Base-by-base conservation (phyloP, 2,888 invertebrate species). In the Eilema sororculum region DNA sequence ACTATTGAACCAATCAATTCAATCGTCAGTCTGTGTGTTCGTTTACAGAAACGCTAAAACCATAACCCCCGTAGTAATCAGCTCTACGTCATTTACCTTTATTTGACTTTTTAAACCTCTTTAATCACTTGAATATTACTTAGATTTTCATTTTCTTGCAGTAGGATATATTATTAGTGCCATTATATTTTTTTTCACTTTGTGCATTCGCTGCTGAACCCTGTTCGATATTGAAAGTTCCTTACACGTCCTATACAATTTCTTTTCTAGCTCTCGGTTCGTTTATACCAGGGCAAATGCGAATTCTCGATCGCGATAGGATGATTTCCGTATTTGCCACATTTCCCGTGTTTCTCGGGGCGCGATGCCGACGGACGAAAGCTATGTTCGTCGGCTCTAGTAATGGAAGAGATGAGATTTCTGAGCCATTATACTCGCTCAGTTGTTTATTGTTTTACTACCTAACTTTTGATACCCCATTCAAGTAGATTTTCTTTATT, bases 251-350 rank as follows among this genome's bases (percentile, higher is more conserved):
- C 28, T 57, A 58, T 57, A 61, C 28, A 62, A 28, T 65, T 57
- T 69, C 25, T 68, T 65, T 52, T 57, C 63, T 62, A 65, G 59
- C 59, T 57, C 60, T 72, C 65, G 68, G 69, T 67, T 71, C 73
- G 33, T 74, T 73, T 72, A 68, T 71, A 41, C 64, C 59, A 60
- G 63, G 66, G 74, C 73, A 77, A 78, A 81, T 80, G 65, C 67
- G 72, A 78, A 74, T 80, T 68, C 75, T 78, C 75, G 65, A 75
- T 82, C 70, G 69, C 72, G 77, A 78, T 82, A 72, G 79, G 74
- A 78, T 78, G 74, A 78, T 80, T 77, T 83, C 79, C 81, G 77
- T 80, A 81, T 81, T 82, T 80, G 77, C 68, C 68, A 60, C 69
- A 77, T 83, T 81, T 77, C 81, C 74, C 66, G 64, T 70, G 74